Conservation (phyloP, 2,797 vertebrate genomes). For the Syndactyla subalaris region DNA sequence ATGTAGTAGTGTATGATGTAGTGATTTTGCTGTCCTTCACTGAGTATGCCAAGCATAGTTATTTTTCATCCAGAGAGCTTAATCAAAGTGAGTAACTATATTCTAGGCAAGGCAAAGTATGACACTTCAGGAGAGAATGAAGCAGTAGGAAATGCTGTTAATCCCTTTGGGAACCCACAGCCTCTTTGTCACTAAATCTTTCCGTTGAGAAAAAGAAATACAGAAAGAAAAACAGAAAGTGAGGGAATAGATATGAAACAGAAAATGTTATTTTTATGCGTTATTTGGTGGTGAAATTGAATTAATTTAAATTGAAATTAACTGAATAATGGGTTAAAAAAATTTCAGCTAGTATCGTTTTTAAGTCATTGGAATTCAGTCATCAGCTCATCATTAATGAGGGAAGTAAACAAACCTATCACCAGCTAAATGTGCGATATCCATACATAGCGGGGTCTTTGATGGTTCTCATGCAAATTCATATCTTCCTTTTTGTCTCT, state of each 20-base stretch:
- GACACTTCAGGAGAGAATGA: neutral
- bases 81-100: neutral
- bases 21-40: slow-evolving; percentile 6
- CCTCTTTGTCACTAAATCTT: neutral
- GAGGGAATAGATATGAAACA: neutral
- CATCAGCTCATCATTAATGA: neutral
- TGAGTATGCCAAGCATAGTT: neutral
- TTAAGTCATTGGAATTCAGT: neutral
- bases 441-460: rapidly evolving
- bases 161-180: neutral
- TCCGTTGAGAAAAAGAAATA: neutral
- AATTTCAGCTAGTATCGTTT: neutral
- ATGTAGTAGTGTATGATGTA: neutral
- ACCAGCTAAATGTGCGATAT: neutral
- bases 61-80: neutral
- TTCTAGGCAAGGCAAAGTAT: neutral
- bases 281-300: neutral
- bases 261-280: neutral
- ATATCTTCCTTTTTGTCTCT: neutral
- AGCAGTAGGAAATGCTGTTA: neutral
- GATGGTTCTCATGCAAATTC: neutral
- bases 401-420: neutral
- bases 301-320: neutral
- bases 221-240: neutral
- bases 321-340: neutral